Evolutionary conservation across 2,888 invertebrate species (phyloP).

Genomic region (Baronia brevicornis): DNA sequence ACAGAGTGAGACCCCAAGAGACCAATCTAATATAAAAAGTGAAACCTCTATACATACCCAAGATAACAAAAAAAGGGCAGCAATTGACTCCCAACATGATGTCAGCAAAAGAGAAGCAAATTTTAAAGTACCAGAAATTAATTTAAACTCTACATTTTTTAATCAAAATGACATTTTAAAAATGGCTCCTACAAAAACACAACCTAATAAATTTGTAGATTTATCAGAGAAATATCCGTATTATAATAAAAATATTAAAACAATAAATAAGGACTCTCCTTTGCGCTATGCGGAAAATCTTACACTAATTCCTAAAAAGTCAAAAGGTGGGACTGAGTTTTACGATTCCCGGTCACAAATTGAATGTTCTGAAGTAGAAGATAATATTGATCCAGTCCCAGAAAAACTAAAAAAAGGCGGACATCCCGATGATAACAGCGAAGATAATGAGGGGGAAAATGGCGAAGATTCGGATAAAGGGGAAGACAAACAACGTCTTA

Average conservation of each 20-base stretch:
- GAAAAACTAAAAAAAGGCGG: slow-evolving; percentile 55
- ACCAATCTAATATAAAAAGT: slow-evolving; percentile 14
- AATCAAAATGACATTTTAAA: slow-evolving; percentile 36
- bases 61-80: slow-evolving; percentile 3
- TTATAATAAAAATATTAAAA: slow-evolving; percentile 60
- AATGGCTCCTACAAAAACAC: slow-evolving; percentile 30
- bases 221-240: slow-evolving; percentile 78
- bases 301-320: slow-evolving; percentile 77
- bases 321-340: slow-evolving; percentile 80
- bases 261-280: slow-evolving; percentile 74
- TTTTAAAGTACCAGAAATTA: slow-evolving; percentile 46
- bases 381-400: slow-evolving; percentile 72
- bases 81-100: slow-evolving; percentile 29
- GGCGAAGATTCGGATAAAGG: slow-evolving; percentile 34
- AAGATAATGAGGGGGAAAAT: slow-evolving; percentile 31
- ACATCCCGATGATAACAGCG: slow-evolving; percentile 43
- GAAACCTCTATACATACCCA: too few relatives aligned
- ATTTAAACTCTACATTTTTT: slow-evolving; percentile 44
- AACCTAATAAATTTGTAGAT: slow-evolving; percentile 1
- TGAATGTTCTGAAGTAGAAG: slow-evolving; percentile 72
- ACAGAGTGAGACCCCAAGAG: slow-evolving; percentile 23
- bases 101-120: slow-evolving; percentile 40
- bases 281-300: slow-evolving; percentile 80
- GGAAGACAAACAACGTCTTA: slow-evolving; percentile 68
- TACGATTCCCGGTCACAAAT: slow-evolving; percentile 77